These are phyloP conservation scores for Oscheius sp. DNA, from an alignment of 1,140 invertebrate genomes.

Conservation along the genomic window DNA sequence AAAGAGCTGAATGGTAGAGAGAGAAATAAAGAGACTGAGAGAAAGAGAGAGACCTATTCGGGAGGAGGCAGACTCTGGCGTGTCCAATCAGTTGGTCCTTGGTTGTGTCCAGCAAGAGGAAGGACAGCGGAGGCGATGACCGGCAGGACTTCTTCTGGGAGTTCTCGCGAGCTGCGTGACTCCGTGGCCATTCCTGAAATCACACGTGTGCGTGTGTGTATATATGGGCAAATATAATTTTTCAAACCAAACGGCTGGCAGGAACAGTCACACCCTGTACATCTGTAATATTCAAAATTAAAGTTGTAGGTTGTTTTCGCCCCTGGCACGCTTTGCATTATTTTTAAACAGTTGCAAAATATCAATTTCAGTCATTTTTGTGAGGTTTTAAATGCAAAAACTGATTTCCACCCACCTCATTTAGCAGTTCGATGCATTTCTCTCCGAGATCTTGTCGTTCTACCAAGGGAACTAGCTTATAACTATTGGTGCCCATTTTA, in stretches of 20 bases:
- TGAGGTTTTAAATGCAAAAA: no score
- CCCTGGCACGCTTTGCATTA: no score
- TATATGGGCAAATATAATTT: no score
- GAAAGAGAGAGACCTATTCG: slow-evolving; percentile 25
- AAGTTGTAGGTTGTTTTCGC: no score
- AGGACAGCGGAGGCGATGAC: slow-evolving; percentile 14
- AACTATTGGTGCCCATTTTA: neutral
- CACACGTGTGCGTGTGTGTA: no score
- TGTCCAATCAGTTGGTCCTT: slow-evolving; percentile 19
- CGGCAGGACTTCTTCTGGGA: slow-evolving; percentile 23
- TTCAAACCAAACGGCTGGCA: no score
- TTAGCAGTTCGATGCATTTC: neutral
- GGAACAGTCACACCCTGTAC: no score
- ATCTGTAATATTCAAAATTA: no score
- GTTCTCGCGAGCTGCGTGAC: slow-evolving; percentile 19
- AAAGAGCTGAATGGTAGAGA: neutral
- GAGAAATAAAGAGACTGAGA: neutral
- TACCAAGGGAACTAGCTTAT: neutral
- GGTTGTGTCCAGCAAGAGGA: slow-evolving; percentile 6
- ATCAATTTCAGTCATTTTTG: no score
- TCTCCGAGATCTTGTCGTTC: neutral
- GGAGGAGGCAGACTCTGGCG: slow-evolving; percentile 13
- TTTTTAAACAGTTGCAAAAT: no score
- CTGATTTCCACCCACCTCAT: neutral
- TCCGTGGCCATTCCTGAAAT: slow-evolving; percentile 35